Evolutionary conservation across 2,797 vertebrate genomes (phyloP), one percentile per base, ranked within the genome.

Genomic region (Nyctibius grandis): DNA sequence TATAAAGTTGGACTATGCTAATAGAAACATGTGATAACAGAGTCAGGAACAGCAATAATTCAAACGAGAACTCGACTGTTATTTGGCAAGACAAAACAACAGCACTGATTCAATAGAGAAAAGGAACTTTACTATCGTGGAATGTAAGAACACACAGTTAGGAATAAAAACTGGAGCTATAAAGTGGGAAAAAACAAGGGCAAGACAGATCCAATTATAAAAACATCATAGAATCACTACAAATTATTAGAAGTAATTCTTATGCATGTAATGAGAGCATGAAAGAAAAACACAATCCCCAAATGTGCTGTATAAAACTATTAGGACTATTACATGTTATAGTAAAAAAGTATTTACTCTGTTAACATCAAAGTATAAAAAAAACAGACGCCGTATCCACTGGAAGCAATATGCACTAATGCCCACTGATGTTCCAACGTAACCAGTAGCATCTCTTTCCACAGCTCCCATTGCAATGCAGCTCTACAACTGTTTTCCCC

Each of bases 101-200:
- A 80, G 19, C 28, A 45, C 5, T 22, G 17, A 76, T 68, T 79
- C 68, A 83, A 85, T 26, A 56, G 26, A 82, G 22, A 82, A 67
- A 78, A 57, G 13, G 2, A 88, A 38, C 5, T 34, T 50, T 11
- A 45, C 40, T 63, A 16, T 21, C 12, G 59, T 10, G 9, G 23
- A 82, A 64, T 0, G 0, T n/a, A 65, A 29, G 8, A 72, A 8
- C 12, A 75, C 16, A 48, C 4, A 44, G 19, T 56, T 36, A 51
- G 10, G 9, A 85, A 68, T 44, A 94, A 76, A 68, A 61, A 34
- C 15, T 45, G 20, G 28, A 78, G 53, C 53, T 75, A 23, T 20
- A 51, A 29, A 48, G 0, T 40, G 6, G 9, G 7, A 75, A 48
- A 28, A 54, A 85, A 51, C 21, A 86, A 34, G 47, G 12, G 5